Evolutionary conservation across 2,797 vertebrate genomes (phyloP).

Genomic region (Periparus ater): DNA sequence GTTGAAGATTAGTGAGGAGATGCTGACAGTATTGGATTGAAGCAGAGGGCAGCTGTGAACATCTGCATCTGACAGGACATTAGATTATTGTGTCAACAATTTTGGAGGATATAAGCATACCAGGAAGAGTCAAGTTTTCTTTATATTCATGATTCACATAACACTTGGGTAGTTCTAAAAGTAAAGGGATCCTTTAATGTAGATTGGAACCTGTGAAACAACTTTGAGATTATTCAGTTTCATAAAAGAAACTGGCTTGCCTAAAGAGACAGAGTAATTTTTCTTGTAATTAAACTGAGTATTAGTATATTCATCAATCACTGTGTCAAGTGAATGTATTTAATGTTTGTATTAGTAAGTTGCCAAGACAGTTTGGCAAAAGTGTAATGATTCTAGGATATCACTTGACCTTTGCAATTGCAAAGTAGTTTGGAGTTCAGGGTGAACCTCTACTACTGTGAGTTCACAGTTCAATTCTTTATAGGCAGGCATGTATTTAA

Average conservation of each 20-base stretch:
- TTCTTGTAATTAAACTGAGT: neutral
- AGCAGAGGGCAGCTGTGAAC: neutral
- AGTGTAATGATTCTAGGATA: neutral
- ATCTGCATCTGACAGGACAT: neutral
- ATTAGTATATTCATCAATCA: neutral
- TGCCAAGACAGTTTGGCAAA: neutral
- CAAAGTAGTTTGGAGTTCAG: neutral
- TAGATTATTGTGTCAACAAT: neutral
- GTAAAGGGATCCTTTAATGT: neutral
- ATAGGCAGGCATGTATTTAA: neutral
- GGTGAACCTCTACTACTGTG: neutral
- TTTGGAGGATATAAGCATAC: neutral
- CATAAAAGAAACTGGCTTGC: neutral
- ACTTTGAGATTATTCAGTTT: neutral
- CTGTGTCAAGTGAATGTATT: neutral
- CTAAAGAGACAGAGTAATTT: neutral
- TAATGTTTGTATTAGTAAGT: slow-evolving; percentile 4
- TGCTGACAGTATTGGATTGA: neutral
- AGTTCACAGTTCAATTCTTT: neutral
- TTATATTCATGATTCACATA: neutral
- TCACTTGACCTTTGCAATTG: neutral
- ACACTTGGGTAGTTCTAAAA: neutral
- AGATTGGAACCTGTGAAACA: neutral
- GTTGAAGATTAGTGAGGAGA: neutral
- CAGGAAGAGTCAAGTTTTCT: neutral